Evolutionary conservation across 2,797 vertebrate genomes (phyloP).

Genomic region (Pagetopsis macropterus): DNA sequence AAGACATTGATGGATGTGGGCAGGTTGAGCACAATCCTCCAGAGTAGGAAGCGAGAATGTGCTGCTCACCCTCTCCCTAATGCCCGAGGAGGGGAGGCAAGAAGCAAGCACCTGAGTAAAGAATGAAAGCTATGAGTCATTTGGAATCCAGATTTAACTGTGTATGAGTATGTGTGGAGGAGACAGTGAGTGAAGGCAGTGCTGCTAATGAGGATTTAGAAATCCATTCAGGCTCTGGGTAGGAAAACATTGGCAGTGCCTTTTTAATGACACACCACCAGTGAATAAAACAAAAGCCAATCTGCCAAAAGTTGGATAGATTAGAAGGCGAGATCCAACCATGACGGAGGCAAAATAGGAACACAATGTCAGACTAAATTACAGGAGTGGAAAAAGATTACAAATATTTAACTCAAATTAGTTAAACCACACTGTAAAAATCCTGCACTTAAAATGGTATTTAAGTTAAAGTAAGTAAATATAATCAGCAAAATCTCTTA

Average conservation of each 20-base stretch:
- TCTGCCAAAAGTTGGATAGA: slow-evolving; percentile 45
- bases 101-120: slow-evolving; percentile 67
- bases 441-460: no score
- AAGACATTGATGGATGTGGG: slow-evolving; percentile 67
- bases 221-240: slow-evolving; percentile 56
- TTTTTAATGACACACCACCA: slow-evolving; percentile 61
- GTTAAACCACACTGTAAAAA: no score
- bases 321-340: slow-evolving; percentile 37
- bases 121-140: slow-evolving; percentile 69
- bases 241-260: slow-evolving; percentile 55
- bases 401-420: no score
- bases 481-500: no score
- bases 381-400: no score
- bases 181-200: slow-evolving; percentile 56
- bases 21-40: slow-evolving; percentile 57
- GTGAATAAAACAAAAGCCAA: slow-evolving; percentile 52
- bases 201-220: slow-evolving; percentile 67
- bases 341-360: slow-evolving; percentile 26
- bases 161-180: slow-evolving; percentile 39
- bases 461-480: no score
- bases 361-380: no score
- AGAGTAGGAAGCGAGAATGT: slow-evolving; percentile 60
- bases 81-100: slow-evolving; percentile 56
- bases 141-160: slow-evolving; percentile 59
- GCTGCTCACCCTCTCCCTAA: slow-evolving; percentile 58